These are phyloP conservation scores for Meloidogyne chitwoodi DNA, from an alignment of 1,140 invertebrate species.

Conservation along the genomic window DNA sequence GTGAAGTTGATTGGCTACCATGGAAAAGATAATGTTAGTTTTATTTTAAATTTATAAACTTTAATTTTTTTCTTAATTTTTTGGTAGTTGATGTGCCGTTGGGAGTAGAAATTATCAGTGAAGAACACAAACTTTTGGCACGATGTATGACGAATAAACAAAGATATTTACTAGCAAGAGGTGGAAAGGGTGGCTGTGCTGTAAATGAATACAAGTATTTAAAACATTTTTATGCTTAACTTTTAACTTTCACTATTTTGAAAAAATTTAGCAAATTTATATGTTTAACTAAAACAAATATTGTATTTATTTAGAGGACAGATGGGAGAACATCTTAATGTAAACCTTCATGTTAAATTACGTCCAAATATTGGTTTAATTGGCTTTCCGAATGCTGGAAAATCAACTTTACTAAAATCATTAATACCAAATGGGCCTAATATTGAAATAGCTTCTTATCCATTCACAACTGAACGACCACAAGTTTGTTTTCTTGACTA, in stretches of 20 bases:
- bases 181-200: constrained; percentile 48
- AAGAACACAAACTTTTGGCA: constrained; percentile 34
- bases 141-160: constrained; percentile 37
- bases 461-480: constrained; percentile 52
- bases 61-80: neutral
- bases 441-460: constrained; percentile 53
- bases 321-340: constrained; percentile 35
- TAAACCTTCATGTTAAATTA: constrained; percentile 50
- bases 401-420: constrained; percentile 56
- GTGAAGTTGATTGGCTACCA: constrained; percentile 41
- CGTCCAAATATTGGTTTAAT: constrained; percentile 53
- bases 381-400: constrained; percentile 59
- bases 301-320: constrained; percentile 42
- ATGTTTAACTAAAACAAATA: neutral
- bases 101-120: constrained; percentile 54
- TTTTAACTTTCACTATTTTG: neutral
- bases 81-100: constrained; percentile 50
- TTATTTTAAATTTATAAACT: constrained; percentile 14
- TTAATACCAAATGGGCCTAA: constrained; percentile 42
- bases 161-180: constrained; percentile 50
- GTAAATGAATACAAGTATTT: constrained; percentile 45
- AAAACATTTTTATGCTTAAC: neutral
- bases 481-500: constrained; percentile 45
- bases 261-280: too few species aligned
- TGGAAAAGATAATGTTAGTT: constrained; percentile 34